Evolutionary conservation across 2,797 vertebrate species (phyloP).

Genomic region (Esox masquinongy): DNA sequence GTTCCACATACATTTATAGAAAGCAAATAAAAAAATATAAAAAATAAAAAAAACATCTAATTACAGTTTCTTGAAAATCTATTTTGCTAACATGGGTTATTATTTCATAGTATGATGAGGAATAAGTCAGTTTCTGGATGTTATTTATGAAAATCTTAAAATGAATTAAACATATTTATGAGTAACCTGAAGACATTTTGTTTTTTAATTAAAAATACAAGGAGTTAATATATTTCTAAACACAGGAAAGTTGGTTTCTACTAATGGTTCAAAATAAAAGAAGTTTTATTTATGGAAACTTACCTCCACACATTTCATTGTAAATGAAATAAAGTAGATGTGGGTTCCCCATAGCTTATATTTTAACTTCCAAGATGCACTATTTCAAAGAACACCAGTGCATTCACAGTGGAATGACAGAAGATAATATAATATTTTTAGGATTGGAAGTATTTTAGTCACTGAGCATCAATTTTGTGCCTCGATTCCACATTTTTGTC

Average conservation of each 20-base stretch:
- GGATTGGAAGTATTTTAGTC: conserved; percentile 82
- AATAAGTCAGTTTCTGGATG: conserved; percentile 83
- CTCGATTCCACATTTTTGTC: conserved; percentile 76
- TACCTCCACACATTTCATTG: conserved; percentile 55
- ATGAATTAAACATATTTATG: conserved; percentile 83
- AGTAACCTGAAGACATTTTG: conserved; percentile 82
- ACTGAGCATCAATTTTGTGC: conserved; percentile 80
- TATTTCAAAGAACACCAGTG: conserved; percentile 62
- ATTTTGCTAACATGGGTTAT: conserved; percentile 88
- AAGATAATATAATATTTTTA: conserved; percentile 81
- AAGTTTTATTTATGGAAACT: conserved; percentile 84
- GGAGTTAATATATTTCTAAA: conserved; percentile 89
- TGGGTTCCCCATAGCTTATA: conserved; percentile 66
- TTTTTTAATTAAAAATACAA: conserved; percentile 84
- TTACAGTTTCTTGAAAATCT: conserved; percentile 81
- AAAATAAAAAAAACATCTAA: conserved; percentile 75
- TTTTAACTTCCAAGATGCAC: conserved; percentile 73
- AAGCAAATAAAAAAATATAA: conserved; percentile 64
- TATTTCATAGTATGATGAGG: conserved; percentile 83
- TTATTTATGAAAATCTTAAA: conserved; percentile 83
- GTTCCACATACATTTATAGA: conserved; percentile 80
- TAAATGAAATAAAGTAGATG: conserved; percentile 43
- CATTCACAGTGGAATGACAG: conserved; percentile 72
- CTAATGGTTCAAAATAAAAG: conserved; percentile 79
- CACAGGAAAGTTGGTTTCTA: conserved; percentile 82